Conservation (phyloP, 2,797 vertebrate species). For the Chelon labrosus region DNA sequence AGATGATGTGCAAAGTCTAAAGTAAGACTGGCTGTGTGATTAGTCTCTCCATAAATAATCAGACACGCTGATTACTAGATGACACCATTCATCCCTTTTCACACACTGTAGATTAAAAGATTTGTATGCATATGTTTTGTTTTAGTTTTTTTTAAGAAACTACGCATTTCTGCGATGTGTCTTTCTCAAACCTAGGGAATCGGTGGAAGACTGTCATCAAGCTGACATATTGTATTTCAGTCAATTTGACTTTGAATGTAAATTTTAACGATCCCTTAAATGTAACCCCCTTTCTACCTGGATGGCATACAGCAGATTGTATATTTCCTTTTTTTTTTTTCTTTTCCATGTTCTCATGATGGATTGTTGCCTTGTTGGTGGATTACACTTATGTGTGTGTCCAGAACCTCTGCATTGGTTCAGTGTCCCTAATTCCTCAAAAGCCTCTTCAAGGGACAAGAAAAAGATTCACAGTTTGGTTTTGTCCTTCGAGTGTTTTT, state of each 20-base stretch:
- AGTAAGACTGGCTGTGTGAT: slow-evolving; percentile 11
- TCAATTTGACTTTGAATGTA: background rate
- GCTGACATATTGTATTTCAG: slow-evolving; percentile 11
- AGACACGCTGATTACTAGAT: background rate
- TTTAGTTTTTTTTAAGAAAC: slow-evolving; percentile 17
- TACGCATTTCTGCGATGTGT: background rate
- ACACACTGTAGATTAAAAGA: slow-evolving; percentile 1
- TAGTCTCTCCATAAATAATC: slow-evolving; percentile 26
- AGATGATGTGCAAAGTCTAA: slow-evolving; percentile 20
- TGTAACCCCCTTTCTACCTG: background rate
- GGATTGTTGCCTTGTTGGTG: too few relatives aligned
- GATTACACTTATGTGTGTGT: too few relatives aligned
- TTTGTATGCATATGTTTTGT: background rate
- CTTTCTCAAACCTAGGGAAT: slow-evolving; percentile 11
- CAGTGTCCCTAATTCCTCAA: too few relatives aligned
- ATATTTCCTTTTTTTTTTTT: too few relatives aligned
- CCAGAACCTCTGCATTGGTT: too few relatives aligned
- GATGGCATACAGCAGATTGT: background rate
- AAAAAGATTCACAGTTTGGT: slow-evolving; percentile 39
- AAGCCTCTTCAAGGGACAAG: slow-evolving; percentile 13
- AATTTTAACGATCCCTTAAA: too few relatives aligned
- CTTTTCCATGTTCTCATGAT: too few relatives aligned
- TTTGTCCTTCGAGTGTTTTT: slow-evolving; percentile 15
- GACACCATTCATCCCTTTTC: background rate
- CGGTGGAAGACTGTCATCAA: slow-evolving; percentile 1